Base-by-base conservation (phyloP, 2,888 invertebrate species). In the Tetheella fluctuosa region DNA sequence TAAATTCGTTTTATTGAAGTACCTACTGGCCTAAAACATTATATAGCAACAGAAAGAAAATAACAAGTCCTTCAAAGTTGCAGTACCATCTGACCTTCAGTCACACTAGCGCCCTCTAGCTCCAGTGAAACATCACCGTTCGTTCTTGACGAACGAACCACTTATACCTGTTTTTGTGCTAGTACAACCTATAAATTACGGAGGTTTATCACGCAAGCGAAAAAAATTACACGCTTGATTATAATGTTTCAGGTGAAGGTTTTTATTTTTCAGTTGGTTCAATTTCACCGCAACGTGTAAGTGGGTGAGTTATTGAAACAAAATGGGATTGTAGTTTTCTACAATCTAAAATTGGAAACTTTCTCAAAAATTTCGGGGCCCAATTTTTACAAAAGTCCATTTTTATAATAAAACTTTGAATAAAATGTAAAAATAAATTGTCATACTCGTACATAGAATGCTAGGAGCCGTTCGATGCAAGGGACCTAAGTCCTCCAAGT, bases 221-320 rank as follows among this genome's bases (percentile, higher is more conserved):
- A 55, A 55, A 54, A 34, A 55, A 34, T 17, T 30, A 55, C 34
- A 55, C 17, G 34, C 34, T 34, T 55, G 20, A 34, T 55, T 55
- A 55, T 23, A 20, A 55, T 55, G 34, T 55, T 48, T 20, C 20
- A 48, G 48, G 17, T 48, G 48, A 48, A 20, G 48, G 48, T 48
- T 39, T n/a, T 39, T n/a, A n/a, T 39, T 39, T 34, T 39, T 39
- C 39, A 39, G 39, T 39, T 10, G 20, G 1, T 48, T 7, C 20
- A 48, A 48, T 48, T 48, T 48, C 5, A 15, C 17, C 17, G 3
- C 34, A 0, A 48, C 20, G 10, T 2, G 10, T 48, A 48, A 20
- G 34, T 13, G 6, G 17, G 20, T 20, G 48, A 48, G 20, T 20
- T 20, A 48, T 48, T 48, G 17, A 42, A 42, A 42, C 2, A 2